phyloP scores from a whole-genome alignment of 2,113 vertebrate species.

The Caranx ignobilis region DNA sequence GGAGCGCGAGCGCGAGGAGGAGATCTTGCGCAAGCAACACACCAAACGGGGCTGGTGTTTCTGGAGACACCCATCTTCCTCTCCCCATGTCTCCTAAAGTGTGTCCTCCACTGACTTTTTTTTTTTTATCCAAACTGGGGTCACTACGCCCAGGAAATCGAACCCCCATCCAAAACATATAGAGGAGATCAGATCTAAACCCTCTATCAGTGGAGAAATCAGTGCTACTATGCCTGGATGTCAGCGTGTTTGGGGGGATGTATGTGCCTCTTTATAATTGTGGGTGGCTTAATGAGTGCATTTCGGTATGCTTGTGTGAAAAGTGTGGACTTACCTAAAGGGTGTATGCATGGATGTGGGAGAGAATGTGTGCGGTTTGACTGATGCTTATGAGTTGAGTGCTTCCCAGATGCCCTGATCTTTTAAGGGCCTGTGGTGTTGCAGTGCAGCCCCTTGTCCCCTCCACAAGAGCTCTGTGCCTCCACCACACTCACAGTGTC shows the following conservation, averaged over 20 bases:
- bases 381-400: slow-evolving; percentile 68
- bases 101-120: slow-evolving; percentile 8
- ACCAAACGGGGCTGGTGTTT: slow-evolving; percentile 91
- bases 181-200: slow-evolving; percentile 33
- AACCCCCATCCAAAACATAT: neutral
- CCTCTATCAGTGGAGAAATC: slow-evolving; percentile 42
- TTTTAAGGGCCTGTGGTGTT: slow-evolving; percentile 33
- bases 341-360: slow-evolving; percentile 49
- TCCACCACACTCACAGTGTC: slow-evolving; percentile 62
- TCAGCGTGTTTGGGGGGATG: slow-evolving; percentile 62
- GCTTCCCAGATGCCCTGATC: slow-evolving; percentile 66
- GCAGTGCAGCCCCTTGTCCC: slow-evolving; percentile 56
- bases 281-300: slow-evolving; percentile 60
- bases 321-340: slow-evolving; percentile 35
- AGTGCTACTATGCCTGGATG: slow-evolving; percentile 63
- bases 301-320: slow-evolving; percentile 55
- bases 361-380: slow-evolving; percentile 44
- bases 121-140: slow-evolving; percentile 15
- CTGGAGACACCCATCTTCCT: slow-evolving; percentile 87
- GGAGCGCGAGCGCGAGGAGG: slow-evolving; percentile 89
- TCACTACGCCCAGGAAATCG: slow-evolving; percentile 19
- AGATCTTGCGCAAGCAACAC: slow-evolving; percentile 90
- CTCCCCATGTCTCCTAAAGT: slow-evolving; percentile 85
- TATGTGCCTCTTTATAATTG: slow-evolving; percentile 72
- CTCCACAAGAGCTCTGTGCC: slow-evolving; percentile 60